phyloP scores from a whole-genome alignment of 1,140 invertebrate genomes.

The Drosophila mojavensis region DNA sequence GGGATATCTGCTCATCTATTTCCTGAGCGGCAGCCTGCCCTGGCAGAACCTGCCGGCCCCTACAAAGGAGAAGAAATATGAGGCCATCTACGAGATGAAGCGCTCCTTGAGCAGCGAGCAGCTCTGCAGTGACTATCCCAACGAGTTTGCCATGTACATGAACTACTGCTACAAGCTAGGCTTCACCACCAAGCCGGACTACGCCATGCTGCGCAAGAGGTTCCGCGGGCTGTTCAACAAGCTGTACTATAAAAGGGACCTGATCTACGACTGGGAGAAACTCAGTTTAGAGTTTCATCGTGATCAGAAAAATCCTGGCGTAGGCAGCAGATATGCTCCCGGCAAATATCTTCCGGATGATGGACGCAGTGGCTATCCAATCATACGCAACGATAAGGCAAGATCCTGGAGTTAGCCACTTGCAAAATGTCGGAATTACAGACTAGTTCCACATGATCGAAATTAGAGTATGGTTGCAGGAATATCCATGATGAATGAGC shows the following conservation, averaged over 20 bases:
- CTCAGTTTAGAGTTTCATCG: slow-evolving; percentile 93
- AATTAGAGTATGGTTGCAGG: no score
- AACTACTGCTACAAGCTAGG: slow-evolving; percentile 96
- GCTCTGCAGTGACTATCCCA: slow-evolving; percentile 96
- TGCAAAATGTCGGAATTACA: no score
- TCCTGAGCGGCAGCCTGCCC: slow-evolving; percentile 95
- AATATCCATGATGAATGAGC: no score
- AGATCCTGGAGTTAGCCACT: slow-evolving; percentile 1
- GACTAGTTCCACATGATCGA: no score
- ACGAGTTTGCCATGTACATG: slow-evolving; percentile 98
- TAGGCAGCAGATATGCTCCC: not conserved
- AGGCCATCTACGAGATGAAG: slow-evolving; percentile 98
- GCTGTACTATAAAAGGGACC: slow-evolving; percentile 97
- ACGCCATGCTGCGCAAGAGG: slow-evolving; percentile 96
- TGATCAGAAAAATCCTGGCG: slow-evolving; percentile 47
- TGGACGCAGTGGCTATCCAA: slow-evolving; percentile 43
- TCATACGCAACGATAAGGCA: slow-evolving; percentile 44
- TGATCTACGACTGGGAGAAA: slow-evolving; percentile 99
- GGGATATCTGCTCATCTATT: slow-evolving; percentile 98
- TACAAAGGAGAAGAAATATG: slow-evolving; percentile 98
- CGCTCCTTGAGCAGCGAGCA: slow-evolving; percentile 97
- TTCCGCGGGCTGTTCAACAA: slow-evolving; percentile 92
- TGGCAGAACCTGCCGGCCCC: slow-evolving; percentile 97
- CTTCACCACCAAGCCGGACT: slow-evolving; percentile 97
- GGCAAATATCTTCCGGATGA: slow-evolving; percentile 20